Base-by-base conservation (phyloP, 2,113 vertebrate species). In the Irena cyanogastra region DNA sequence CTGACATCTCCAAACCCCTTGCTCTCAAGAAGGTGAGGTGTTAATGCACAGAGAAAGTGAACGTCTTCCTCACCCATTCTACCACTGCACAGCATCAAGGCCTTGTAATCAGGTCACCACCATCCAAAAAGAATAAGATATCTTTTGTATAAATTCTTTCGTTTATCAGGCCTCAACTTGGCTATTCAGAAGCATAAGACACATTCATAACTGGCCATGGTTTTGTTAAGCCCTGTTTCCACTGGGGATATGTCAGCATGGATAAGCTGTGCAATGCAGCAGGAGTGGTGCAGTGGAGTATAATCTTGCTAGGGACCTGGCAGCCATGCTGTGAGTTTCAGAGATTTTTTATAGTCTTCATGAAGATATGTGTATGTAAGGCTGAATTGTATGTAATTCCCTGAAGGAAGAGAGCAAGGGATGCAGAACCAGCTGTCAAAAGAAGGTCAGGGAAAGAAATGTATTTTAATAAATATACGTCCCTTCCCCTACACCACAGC, bases 291-390 rank as follows among this genome's bases (percentile, higher is more conserved):
- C 27, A 64, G 47, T 45, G 72, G 12, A 65, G 16, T 41, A 33
- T 3, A 57, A 57, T 8, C 41, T 33, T 83, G 37, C 53, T 31
- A 22, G 78, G 49, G 33, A 76, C 35, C 26, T 74, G 66, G 31
- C n/a, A 76, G n/a, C 59, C 31, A 11, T n/a, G 26, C 47, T 53
- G 13, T 54, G 78, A 63, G 9, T 75, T 77, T 68, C 16, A 64
- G 26, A 10, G 4, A 2, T 72, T 76, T 68, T 5, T 11, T 31
- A 47, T 0, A 2, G 9, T 61, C 15, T 37, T 80, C 54, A n/a
- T 24, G 54, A 86, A 44, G 57, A 68, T 37, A 1, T 37, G 26
- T 14, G 16, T 63, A 11, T 27, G 13, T 41, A 42, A 26, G 35
- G 17, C 17, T 85, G 49, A 50, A 72, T 1, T 61, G 31, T 30